Conservation (phyloP, 2,113 vertebrate species). For the Vireo altiloquus region DNA sequence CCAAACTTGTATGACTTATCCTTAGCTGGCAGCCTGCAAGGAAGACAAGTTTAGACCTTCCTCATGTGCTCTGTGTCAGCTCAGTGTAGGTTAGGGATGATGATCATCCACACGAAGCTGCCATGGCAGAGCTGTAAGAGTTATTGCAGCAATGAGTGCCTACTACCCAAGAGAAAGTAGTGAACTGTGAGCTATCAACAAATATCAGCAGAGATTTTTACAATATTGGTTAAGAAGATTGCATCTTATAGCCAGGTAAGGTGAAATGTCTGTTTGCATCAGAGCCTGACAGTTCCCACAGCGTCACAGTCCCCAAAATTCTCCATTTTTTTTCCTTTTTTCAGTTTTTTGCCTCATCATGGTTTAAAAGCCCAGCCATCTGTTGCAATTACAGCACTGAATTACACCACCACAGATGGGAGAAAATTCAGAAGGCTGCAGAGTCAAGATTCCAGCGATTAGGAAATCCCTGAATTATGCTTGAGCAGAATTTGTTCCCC, state of each 20-base stretch:
- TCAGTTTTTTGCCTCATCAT: background rate
- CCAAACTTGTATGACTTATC: background rate
- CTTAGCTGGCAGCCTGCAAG: background rate
- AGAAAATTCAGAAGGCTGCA: constrained; percentile 7
- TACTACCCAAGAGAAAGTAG: background rate
- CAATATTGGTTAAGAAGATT: background rate
- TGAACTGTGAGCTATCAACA: background rate
- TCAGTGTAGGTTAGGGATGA: background rate
- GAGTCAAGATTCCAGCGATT: constrained; percentile 38
- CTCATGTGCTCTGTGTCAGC: background rate
- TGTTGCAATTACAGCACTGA: constrained; percentile 27
- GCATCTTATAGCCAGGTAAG: background rate
- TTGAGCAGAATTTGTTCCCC: background rate
- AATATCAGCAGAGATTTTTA: background rate
- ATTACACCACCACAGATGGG: constrained; percentile 51
- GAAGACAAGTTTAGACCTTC: background rate
- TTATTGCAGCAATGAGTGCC: background rate
- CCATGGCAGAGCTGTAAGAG: background rate
- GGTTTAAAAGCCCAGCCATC: background rate
- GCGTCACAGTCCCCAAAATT: background rate
- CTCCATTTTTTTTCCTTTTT: background rate
- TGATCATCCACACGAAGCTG: background rate
- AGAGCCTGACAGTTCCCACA: background rate
- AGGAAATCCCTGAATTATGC: constrained; percentile 30
- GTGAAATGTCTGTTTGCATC: background rate